Evolutionary conservation across 2,888 invertebrate genomes (phyloP).

Genomic region (Perizoma affinitatum): DNA sequence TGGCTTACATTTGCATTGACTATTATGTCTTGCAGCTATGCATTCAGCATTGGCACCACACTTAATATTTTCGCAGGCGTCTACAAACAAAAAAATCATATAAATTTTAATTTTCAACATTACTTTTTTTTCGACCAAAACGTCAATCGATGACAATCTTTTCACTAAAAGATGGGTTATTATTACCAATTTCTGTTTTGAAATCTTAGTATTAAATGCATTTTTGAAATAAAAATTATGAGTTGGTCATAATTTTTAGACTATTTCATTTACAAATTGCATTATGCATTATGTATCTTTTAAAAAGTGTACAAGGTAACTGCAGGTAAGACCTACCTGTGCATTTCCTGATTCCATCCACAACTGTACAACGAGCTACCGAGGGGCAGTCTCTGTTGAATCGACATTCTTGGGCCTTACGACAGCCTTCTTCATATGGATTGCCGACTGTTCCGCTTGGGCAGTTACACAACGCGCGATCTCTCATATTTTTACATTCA

Average conservation of each 20-base stretch:
- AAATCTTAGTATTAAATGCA: no score
- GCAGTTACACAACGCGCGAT: conserved; percentile 91
- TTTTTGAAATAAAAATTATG: no score
- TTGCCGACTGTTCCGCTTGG: conserved; percentile 92
- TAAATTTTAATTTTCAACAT: not conserved
- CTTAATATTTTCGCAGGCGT: conserved; percentile 90
- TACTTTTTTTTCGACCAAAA: no score
- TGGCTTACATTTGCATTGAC: conserved; percentile 90
- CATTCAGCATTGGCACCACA: conserved; percentile 95
- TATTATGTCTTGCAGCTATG: conserved; percentile 88
- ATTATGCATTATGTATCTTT: no score
- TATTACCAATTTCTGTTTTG: no score
- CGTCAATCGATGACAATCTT: no score
- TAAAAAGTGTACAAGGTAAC: not conserved
- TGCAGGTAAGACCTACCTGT: conserved; percentile 72
- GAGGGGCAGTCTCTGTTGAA: conserved; percentile 91
- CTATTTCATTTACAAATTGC: no score
- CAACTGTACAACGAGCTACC: conserved; percentile 89
- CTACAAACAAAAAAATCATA: conserved; percentile 58
- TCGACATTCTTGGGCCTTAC: conserved; percentile 91
- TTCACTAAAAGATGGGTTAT: no score
- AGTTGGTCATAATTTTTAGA: no score
- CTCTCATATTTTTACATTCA: conserved; percentile 90
- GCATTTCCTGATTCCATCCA: conserved; percentile 91
- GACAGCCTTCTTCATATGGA: conserved; percentile 93